A percentile compares a stretch with the other conserved stretches of the same genome.
These are phyloP conservation scores for Pinna nobilis DNA, from an alignment of 1,140 invertebrate genomes.

Conservation along the genomic window DNA sequence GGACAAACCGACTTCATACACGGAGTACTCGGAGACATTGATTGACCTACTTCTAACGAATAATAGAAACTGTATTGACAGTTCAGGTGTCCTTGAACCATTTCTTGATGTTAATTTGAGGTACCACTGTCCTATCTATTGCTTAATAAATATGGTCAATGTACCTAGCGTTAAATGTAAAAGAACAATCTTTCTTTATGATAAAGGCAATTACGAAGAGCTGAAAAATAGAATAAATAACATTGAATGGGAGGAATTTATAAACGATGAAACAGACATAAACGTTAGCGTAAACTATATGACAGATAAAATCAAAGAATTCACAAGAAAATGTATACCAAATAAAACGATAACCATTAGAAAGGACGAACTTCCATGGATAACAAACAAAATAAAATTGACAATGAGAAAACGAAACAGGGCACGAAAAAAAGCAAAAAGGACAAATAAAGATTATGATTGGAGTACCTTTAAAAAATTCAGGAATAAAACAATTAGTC, in stretches of 20 bases:
- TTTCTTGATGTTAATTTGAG: not conserved
- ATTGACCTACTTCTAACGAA: too few species aligned
- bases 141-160: not conserved
- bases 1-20: too few species aligned
- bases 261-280: not conserved
- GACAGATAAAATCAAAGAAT: not conserved
- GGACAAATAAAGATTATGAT: not conserved
- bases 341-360: not conserved
- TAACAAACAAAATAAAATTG: not conserved
- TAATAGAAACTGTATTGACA: too few species aligned
- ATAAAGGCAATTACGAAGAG: not conserved
- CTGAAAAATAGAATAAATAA: not conserved
- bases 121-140: not conserved
- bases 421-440: not conserved
- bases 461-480: not conserved
- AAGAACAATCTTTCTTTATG: conserved; percentile 8
- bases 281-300: not conserved
- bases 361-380: conserved; percentile 1
- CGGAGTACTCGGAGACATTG: too few species aligned
- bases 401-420: not conserved
- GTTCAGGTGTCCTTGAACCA: too few species aligned
- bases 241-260: conserved; percentile 2
- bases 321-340: not conserved
- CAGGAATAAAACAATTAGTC: not conserved
- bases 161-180: not conserved